phyloP scores from a whole-genome alignment of 2,888 invertebrate genomes.

The Cerastis leucographa region DNA sequence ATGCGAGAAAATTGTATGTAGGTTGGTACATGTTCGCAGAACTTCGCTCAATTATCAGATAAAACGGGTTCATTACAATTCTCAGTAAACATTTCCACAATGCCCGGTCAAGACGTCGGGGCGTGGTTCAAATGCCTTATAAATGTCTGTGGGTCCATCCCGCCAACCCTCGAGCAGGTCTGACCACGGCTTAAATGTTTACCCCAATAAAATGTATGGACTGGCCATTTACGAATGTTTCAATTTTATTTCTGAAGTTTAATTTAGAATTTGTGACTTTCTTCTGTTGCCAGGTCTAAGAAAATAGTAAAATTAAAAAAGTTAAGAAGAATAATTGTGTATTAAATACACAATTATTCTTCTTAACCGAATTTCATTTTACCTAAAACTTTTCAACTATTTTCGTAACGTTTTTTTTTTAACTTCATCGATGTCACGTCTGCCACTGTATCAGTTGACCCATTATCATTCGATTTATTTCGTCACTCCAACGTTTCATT shows the following conservation, averaged over 20 bases:
- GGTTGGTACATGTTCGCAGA: not conserved
- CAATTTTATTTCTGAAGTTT: not conserved
- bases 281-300: not conserved
- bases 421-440: too few relatives aligned
- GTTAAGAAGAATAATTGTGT: too few relatives aligned
- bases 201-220: conserved; percentile 29
- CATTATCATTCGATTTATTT: too few relatives aligned
- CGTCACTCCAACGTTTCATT: too few relatives aligned
- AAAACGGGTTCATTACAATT: conserved; percentile 41
- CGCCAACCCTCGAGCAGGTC: conserved; percentile 36
- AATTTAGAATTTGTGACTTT: conserved; percentile 1
- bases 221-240: conserved; percentile 2
- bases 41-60: conserved; percentile 13
- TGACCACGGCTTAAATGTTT: conserved; percentile 44
- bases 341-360: too few relatives aligned
- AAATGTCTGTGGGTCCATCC: conserved; percentile 63
- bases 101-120: conserved; percentile 48
- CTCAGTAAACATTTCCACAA: conserved; percentile 15
- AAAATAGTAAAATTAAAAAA: not conserved
- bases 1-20: not conserved
- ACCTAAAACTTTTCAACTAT: too few relatives aligned
- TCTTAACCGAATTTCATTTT: too few relatives aligned
- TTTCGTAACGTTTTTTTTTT: too few relatives aligned
- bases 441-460: too few relatives aligned
- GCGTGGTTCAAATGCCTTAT: conserved; percentile 63